Conservation (phyloP, 2,113 vertebrate species). For the Corvus hawaiiensis region DNA sequence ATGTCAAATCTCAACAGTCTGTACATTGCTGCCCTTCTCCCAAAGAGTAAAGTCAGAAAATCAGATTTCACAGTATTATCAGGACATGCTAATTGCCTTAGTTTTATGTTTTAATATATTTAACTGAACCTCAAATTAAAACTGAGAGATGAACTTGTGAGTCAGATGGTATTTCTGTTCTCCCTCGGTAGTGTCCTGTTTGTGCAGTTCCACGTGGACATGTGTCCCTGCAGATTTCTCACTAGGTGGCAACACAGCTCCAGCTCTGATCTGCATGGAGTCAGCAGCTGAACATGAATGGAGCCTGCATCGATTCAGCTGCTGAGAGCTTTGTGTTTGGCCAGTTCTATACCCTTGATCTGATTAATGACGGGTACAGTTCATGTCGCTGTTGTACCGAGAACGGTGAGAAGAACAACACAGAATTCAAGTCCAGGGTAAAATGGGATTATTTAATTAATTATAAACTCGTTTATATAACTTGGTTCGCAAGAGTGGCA, state of each 20-base stretch:
- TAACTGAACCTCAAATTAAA: background rate
- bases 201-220: background rate
- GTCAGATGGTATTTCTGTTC: background rate
- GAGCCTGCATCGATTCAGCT: background rate
- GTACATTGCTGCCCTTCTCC: background rate
- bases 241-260: conserved; percentile 47
- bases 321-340: background rate
- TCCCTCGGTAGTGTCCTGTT: background rate
- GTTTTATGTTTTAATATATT: background rate
- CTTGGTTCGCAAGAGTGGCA: no score
- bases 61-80: background rate
- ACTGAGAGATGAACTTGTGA: background rate
- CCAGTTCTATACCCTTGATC: background rate
- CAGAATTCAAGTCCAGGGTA: no score
- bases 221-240: background rate
- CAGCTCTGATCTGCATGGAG: background rate
- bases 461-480: no score
- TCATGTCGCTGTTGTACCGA: no score
- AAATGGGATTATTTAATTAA: no score
- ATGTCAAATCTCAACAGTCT: background rate
- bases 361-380: background rate
- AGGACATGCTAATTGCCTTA: background rate
- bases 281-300: background rate
- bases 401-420: no score
- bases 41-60: background rate